These are phyloP conservation scores for Bombus impatiens DNA, from an alignment of 1,140 invertebrate species.

Conservation along the genomic window DNA sequence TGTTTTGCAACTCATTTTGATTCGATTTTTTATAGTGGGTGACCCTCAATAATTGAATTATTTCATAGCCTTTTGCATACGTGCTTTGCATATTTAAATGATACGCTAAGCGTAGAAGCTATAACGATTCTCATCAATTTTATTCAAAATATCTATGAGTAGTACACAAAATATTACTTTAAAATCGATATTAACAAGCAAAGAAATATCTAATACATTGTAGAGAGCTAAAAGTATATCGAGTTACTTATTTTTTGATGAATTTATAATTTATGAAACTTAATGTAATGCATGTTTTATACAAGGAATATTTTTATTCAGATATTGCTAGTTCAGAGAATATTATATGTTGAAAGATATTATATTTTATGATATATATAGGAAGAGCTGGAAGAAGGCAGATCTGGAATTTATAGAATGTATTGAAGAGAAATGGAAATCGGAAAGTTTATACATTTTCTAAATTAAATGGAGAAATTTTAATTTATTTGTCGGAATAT, in stretches of 20 bases:
- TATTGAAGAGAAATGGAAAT: not conserved
- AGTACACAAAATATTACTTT: not conserved
- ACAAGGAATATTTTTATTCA: not conserved
- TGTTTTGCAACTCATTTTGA: not conserved
- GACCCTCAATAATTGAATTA: not conserved
- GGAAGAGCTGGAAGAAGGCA: not conserved
- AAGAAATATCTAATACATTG: not conserved
- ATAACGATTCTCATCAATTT: not conserved
- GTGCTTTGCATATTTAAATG: not conserved
- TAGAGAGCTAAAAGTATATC: not conserved
- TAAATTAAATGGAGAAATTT: not conserved
- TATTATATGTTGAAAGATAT: not conserved
- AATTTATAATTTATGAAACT: constrained; percentile 16
- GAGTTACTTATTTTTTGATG: not conserved
- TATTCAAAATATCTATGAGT: not conserved
- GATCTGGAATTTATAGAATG: not conserved
- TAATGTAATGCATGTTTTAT: not conserved
- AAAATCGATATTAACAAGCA: not conserved
- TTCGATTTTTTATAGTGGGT: not conserved
- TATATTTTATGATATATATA: not conserved
- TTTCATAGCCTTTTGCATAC: not conserved
- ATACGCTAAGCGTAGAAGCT: not conserved
- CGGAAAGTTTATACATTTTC: not conserved
- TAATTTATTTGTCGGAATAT: not conserved
- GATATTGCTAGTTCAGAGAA: not conserved